Evolutionary conservation across 2,888 invertebrate species (phyloP).

Genomic region (Eubasilissa splendida): DNA sequence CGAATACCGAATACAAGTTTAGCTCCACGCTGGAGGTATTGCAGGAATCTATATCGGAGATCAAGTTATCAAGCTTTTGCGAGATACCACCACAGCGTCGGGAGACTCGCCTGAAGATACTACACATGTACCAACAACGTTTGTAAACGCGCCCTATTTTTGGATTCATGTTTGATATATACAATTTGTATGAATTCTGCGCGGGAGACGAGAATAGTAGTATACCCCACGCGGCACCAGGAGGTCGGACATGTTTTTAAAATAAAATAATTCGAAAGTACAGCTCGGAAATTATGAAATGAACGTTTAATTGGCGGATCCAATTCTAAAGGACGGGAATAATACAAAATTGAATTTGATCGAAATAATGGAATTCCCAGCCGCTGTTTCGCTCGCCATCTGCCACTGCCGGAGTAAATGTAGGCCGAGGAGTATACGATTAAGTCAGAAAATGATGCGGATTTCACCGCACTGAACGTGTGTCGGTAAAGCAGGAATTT

Average conservation of each 20-base stretch:
- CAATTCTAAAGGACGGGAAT: conserved; percentile 12
- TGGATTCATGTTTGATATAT: neutral
- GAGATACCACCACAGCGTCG: neutral
- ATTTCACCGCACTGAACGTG: too few species aligned
- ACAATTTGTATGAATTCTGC: conserved; percentile 1
- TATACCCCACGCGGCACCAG: neutral
- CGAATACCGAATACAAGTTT: neutral
- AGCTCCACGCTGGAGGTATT: conserved; percentile 18
- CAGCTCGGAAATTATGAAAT: too few species aligned
- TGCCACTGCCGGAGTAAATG: neutral
- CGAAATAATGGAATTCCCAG: neutral
- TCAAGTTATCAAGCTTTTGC: conserved; percentile 7
- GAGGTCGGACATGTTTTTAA: too few species aligned
- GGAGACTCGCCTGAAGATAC: neutral
- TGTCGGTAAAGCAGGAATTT: too few species aligned
- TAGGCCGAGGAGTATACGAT: neutral
- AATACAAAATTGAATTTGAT: conserved; percentile 16
- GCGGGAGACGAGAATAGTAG: neutral
- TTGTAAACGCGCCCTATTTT: conserved; percentile 16
- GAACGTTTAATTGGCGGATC: neutral
- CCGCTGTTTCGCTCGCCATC: neutral
- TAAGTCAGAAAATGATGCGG: too few species aligned
- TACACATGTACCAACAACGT: neutral
- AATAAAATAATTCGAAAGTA: too few species aligned
- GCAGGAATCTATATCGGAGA: conserved; percentile 1